Evolutionary conservation across 2,797 vertebrate species (phyloP).

Genomic region (Ptychadena robeensis): DNA sequence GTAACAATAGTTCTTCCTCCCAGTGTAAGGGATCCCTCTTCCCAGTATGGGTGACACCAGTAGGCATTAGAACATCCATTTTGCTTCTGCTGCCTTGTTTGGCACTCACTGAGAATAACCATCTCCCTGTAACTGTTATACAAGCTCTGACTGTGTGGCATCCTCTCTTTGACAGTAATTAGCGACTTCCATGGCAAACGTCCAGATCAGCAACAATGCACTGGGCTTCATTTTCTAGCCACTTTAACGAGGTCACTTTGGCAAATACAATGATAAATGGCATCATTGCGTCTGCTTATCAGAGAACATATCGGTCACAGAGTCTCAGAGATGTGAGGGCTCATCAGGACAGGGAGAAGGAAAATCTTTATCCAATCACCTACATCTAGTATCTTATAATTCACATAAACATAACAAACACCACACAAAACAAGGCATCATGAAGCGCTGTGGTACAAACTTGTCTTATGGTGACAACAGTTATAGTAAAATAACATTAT

Average conservation of each 20-base stretch:
- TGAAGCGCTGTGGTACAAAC: not conserved
- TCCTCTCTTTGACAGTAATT: conserved; percentile 52
- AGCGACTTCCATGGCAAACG: conserved; percentile 52
- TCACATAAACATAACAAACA: not conserved
- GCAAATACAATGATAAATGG: conserved; percentile 58
- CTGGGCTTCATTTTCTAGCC: conserved; percentile 38
- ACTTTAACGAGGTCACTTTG: conserved; percentile 54
- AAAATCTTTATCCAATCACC: not conserved
- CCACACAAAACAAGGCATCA: not conserved
- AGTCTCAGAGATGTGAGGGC: conserved; percentile 5
- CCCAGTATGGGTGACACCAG: conserved; percentile 22
- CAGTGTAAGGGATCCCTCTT: not conserved
- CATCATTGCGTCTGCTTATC: conserved; percentile 46
- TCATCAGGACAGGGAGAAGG: conserved; percentile 7
- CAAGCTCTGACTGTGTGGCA: conserved; percentile 37
- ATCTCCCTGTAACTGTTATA: conserved; percentile 35
- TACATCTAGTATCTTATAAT: not conserved
- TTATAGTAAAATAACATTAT: not conserved
- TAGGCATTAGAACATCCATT: conserved; percentile 17
- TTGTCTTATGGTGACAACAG: not conserved
- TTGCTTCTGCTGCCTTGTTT: not conserved
- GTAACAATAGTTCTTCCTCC: not conserved
- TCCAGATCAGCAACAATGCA: conserved; percentile 37
- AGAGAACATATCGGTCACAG: conserved; percentile 31
- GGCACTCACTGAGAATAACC: conserved; percentile 9